Percentiles rank a stretch among this genome's conserved stretches.
Evolutionary conservation across 30 jellyfish, hydroid and myxozoan genomes (phyloP).

Genomic region (Morbakka virulenta): DNA sequence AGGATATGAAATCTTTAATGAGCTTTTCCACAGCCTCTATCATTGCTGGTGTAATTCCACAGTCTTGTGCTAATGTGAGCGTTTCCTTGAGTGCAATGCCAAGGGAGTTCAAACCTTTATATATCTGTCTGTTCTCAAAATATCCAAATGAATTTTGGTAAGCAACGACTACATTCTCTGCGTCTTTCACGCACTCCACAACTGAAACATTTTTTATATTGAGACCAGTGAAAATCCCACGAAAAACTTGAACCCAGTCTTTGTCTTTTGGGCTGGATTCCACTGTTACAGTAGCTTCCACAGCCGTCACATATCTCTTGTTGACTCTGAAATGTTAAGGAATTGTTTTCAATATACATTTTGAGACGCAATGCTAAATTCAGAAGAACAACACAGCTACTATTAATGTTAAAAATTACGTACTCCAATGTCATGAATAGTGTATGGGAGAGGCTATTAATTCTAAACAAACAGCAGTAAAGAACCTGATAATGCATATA

Average conservation of each 20-base stretch:
- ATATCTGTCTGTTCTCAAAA: slow-evolving; percentile 82
- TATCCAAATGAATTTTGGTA: slow-evolving; percentile 67
- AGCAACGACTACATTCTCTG: slow-evolving; percentile 48
- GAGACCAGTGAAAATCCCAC: slow-evolving; percentile 91
- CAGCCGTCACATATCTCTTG: slow-evolving; percentile 77
- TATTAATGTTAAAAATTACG: not conserved
- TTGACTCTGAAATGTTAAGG: slow-evolving; percentile 79
- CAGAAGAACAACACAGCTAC: not conserved
- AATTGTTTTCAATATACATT: no score
- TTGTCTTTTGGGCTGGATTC: slow-evolving; percentile 67
- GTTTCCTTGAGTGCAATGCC: slow-evolving; percentile 75
- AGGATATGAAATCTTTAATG: slow-evolving; percentile 65
- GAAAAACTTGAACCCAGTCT: slow-evolving; percentile 92
- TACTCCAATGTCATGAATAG: not conserved
- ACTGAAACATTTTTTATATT: slow-evolving; percentile 57
- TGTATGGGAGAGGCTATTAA: not conserved
- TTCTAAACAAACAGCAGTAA: no score
- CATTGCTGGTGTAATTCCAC: slow-evolving; percentile 44
- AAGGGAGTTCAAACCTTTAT: slow-evolving; percentile 69
- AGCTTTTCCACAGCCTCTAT: slow-evolving; percentile 50
- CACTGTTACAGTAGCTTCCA: slow-evolving; percentile 53
- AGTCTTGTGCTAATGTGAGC: slow-evolving; percentile 63
- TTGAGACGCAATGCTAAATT: not conserved
- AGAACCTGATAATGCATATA: no score
- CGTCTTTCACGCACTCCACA: slow-evolving; percentile 86